A percentile compares a stretch with the other conserved stretches of the same genome.
Conservation (phyloP, 2,888 invertebrate genomes). For the Agrochola circellaris region DNA sequence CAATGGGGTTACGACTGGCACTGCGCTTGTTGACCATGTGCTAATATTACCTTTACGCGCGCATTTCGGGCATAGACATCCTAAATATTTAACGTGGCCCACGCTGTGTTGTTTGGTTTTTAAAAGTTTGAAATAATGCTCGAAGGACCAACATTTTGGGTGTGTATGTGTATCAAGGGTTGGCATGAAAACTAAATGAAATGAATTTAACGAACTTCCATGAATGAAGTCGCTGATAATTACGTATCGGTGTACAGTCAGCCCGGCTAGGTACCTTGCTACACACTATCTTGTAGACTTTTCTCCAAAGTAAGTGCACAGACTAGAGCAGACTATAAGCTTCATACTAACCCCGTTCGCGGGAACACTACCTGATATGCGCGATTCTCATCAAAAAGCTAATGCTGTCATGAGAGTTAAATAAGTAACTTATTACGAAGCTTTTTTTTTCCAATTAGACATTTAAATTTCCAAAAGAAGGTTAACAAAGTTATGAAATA, state of each 20-base stretch:
- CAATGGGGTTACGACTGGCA: slow-evolving; percentile 41
- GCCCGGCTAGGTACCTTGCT: neutral
- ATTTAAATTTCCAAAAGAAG: neutral
- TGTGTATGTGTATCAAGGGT: slow-evolving; percentile 11
- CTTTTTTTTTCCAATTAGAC: neutral
- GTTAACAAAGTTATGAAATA: neutral
- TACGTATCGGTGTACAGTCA: neutral
- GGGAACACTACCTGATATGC: too few relatives aligned
- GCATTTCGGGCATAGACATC: slow-evolving; percentile 30
- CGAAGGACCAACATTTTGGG: slow-evolving; percentile 4
- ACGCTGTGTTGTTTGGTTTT: slow-evolving; percentile 6
- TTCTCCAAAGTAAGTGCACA: neutral
- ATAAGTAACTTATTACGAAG: neutral
- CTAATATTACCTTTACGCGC: slow-evolving; percentile 45
- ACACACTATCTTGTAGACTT: neutral
- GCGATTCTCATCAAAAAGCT: neutral
- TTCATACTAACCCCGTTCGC: too few relatives aligned
- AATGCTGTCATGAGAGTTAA: neutral
- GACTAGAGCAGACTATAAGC: too few relatives aligned
- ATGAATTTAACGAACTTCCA: neutral
- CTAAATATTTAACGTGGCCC: slow-evolving; percentile 49
- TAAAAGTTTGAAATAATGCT: slow-evolving; percentile 28
- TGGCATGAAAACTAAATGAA: slow-evolving; percentile 16
- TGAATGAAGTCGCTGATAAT: neutral
- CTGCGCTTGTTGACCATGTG: slow-evolving; percentile 43